Conservation (phyloP, 2,113 vertebrate genomes). For the Xiphias gladius region DNA sequence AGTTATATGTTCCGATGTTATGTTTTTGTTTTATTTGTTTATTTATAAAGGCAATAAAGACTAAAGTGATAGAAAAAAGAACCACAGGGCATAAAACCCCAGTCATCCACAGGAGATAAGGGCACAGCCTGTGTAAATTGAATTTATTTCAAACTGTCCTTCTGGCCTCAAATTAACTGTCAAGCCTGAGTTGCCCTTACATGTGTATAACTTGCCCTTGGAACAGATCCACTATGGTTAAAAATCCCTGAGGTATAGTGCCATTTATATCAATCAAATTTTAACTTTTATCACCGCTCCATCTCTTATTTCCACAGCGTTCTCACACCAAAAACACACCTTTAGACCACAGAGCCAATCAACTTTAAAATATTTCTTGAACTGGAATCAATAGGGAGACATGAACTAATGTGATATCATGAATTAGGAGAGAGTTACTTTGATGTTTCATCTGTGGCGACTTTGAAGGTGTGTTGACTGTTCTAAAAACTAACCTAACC, state of each 20-base stretch:
- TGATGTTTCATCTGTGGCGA: conserved; percentile 4
- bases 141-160: conserved; percentile 25
- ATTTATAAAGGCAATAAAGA: no score
- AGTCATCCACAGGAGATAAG: conserved; percentile 33
- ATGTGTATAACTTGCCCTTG: conserved; percentile 10
- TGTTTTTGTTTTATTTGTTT: no score
- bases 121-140: conserved; percentile 13
- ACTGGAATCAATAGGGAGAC: conserved; percentile 17
- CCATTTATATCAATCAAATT: conserved; percentile 31
- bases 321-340: neutral
- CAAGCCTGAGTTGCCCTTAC: neutral
- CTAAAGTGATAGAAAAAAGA: no score
- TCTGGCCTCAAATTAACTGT: conserved; percentile 17
- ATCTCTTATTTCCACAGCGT: neutral
- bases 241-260: neutral
- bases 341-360: conserved; percentile 6
- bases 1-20: no score
- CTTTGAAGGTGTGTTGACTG: neutral
- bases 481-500: conserved; percentile 5
- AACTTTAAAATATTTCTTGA: neutral
- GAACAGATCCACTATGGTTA: conserved; percentile 37
- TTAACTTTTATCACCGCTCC: neutral
- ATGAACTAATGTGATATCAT: neutral
- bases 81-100: neutral
- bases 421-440: neutral